phyloP scores from a whole-genome alignment of 2,888 invertebrate species.

The Apamea crenata region DNA sequence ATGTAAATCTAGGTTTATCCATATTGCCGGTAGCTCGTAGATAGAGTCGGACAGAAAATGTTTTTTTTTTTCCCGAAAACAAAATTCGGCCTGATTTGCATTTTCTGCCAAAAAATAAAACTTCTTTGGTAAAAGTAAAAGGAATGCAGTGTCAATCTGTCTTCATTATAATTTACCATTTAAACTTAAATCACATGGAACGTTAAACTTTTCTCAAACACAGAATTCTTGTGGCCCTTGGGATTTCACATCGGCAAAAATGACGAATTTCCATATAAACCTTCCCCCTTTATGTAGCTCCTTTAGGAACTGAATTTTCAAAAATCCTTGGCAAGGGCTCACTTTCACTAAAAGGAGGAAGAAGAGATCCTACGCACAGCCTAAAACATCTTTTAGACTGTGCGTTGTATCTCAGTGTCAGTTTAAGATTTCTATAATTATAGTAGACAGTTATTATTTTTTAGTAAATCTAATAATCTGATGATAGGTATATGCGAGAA shows the following conservation, averaged over 20 bases:
- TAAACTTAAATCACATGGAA: background rate
- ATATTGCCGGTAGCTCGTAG: background rate
- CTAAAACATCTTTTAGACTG: background rate
- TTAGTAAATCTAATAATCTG: background rate
- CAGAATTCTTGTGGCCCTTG: too few species aligned
- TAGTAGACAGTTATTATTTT: background rate
- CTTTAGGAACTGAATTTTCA: background rate
- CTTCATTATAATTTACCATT: background rate
- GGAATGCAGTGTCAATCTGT: background rate
- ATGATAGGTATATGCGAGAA: background rate
- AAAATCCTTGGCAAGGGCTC: background rate
- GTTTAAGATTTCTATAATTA: background rate
- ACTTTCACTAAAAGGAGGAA: background rate
- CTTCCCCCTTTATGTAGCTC: too few species aligned
- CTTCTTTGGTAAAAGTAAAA: background rate
- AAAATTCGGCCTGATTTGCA: background rate
- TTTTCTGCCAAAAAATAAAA: background rate
- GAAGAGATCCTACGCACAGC: background rate
- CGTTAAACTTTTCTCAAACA: background rate
- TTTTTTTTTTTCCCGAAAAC: background rate
- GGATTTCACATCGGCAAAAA: background rate
- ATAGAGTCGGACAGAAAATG: background rate
- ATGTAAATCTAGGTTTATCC: slow-evolving; percentile 8
- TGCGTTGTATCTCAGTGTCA: background rate
- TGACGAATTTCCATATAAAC: too few species aligned